Base-by-base conservation (phyloP, 2,888 invertebrate genomes). In the Autographa pulchrina region DNA sequence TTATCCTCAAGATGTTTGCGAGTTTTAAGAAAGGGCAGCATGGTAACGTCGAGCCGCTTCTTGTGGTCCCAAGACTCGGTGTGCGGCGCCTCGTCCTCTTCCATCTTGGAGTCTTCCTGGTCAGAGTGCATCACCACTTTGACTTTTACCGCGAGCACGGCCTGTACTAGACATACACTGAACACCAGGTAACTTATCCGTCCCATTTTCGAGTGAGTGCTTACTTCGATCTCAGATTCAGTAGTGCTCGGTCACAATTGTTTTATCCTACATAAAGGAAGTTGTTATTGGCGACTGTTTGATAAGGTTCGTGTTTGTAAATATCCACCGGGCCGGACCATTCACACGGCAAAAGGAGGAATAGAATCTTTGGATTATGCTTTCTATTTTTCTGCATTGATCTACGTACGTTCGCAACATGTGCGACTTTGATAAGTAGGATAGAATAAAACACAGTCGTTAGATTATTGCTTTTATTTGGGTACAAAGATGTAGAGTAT, bases 401-500 rank as follows among this genome's bases (percentile, higher is more conserved):
- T 62, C 52, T 43, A 54, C 52, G 54, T 65, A 64, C 32, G 73
- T 62, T 69, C 59, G 69, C 69, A 62, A 68, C 65, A 65, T 56
- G 61, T 62, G 68, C 65, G 68, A 35, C 43, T 25, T 9, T 68
- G 68, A 65, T 80, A 69, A 62, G 65, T 68, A 38, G 41, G 60
- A 16, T 16, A n/a, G 60, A 84, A 88, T 85, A 82, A 92, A 89
- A 89, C 77, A 74, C 63, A 62, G 13, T 5, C 16, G 43, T 75
- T 87, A 89, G 89, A 91, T 93, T 94, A 94, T 93, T 94, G 94
- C 91, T 93, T 95, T 94, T 95, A 94, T 94, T 95, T 89, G 94
- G 94, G 93, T 95, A 95, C 92, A 95, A 94, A 95, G 94, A 92
- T 93, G 94, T 94, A 94, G 93, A 95, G 90, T 95, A 94, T 92